Percentiles rank a stretch among this genome's conserved stretches.
Conservation (phyloP, 1,140 invertebrate genomes). For the Neuroterus valhalla region DNA sequence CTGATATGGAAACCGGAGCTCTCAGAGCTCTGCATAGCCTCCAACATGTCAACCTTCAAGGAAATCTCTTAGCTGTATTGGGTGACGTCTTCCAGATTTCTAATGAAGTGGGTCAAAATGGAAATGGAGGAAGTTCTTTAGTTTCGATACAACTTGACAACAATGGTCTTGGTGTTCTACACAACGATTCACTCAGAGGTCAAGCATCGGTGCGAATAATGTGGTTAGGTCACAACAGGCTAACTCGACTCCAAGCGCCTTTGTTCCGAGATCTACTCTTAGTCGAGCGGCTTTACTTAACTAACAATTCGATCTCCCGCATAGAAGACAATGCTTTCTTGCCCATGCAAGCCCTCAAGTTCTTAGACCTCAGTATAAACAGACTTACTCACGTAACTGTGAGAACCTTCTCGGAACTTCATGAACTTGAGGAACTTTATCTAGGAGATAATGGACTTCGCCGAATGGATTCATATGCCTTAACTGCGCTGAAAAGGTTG, state of each 20-base stretch:
- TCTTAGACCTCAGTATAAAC: slow-evolving; percentile 87
- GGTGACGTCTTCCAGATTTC: slow-evolving; percentile 86
- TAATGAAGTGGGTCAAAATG: slow-evolving; percentile 46
- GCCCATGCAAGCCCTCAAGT: slow-evolving; percentile 84
- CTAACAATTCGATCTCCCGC: slow-evolving; percentile 86
- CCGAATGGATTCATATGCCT: slow-evolving; percentile 77
- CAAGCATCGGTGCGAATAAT: slow-evolving; percentile 89
- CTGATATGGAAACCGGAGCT: slow-evolving; percentile 87
- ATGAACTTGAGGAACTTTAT: slow-evolving; percentile 81
- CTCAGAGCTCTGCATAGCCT: slow-evolving; percentile 87
- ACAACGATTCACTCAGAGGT: slow-evolving; percentile 85
- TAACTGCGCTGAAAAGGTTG: slow-evolving; percentile 78
- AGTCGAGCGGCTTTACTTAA: slow-evolving; percentile 87
- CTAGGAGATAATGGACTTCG: slow-evolving; percentile 78
- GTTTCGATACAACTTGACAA: slow-evolving; percentile 90
- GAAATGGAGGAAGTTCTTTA: slow-evolving; percentile 77
- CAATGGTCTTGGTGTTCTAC: slow-evolving; percentile 86
- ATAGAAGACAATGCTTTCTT: slow-evolving; percentile 89
- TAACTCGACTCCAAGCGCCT: slow-evolving; percentile 82
- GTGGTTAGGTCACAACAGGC: slow-evolving; percentile 89
- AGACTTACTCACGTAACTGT: slow-evolving; percentile 79
- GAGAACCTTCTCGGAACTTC: slow-evolving; percentile 82
- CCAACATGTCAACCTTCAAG: slow-evolving; percentile 92
- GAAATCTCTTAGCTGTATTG: slow-evolving; percentile 84
- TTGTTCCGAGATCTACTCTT: slow-evolving; percentile 85